Evolutionary conservation across 2,113 vertebrate species (phyloP).

Genomic region (Ptychochromis oligacanthus): DNA sequence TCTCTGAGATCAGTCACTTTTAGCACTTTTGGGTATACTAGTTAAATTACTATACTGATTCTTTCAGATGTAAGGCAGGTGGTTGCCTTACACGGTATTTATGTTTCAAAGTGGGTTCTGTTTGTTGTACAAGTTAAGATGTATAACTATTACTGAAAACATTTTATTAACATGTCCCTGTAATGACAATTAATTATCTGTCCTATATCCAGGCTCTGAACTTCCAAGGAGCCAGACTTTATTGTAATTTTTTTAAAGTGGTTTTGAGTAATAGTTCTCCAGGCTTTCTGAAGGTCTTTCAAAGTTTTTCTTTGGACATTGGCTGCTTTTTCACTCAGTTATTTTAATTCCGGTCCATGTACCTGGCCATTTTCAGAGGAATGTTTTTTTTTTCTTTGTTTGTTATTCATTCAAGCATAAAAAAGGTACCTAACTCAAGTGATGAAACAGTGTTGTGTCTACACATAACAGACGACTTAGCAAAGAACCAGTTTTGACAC

Average conservation of each 20-base stretch:
- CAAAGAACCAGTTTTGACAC: too few species aligned
- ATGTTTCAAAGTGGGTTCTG: neutral
- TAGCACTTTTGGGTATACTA: slow-evolving; percentile 42
- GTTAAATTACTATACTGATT: slow-evolving; percentile 42
- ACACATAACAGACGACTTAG: too few species aligned
- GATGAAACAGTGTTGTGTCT: too few species aligned
- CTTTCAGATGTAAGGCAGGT: slow-evolving; percentile 19
- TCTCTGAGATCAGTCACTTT: slow-evolving; percentile 28
- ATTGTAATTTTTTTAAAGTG: neutral
- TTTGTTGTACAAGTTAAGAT: slow-evolving; percentile 12
- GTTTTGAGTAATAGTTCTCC: neutral
- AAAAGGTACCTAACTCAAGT: too few species aligned
- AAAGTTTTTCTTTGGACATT: too few species aligned
- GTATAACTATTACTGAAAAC: neutral
- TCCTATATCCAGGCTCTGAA: neutral
- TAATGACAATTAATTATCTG: neutral
- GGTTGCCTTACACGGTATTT: slow-evolving; percentile 10
- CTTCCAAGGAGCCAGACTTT: neutral
- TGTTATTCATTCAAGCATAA: too few species aligned
- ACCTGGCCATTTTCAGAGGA: neutral
- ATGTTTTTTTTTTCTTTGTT: neutral
- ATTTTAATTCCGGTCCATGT: neutral
- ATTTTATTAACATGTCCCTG: neutral
- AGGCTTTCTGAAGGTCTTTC: neutral
- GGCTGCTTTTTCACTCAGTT: neutral